phyloP scores from a whole-genome alignment of 2,113 vertebrate genomes.

The Cyprinodon brontotheroides region DNA sequence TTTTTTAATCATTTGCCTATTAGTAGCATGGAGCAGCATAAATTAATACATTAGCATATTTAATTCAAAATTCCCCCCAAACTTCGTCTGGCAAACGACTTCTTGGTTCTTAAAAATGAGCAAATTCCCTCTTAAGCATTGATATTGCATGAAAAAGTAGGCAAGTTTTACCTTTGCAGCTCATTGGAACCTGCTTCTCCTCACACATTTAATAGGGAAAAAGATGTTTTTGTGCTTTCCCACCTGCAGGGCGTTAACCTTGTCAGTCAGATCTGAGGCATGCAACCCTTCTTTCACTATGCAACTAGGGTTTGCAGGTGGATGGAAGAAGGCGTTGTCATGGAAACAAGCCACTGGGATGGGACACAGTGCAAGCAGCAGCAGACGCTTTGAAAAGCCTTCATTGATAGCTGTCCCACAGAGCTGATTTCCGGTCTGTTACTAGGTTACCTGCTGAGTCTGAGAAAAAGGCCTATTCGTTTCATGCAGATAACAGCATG shows the following conservation, averaged over 20 bases:
- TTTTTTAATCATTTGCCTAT: background rate
- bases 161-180: slow-evolving; percentile 33
- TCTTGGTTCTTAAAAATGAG: background rate
- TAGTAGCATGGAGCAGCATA: background rate
- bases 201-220: slow-evolving; percentile 53
- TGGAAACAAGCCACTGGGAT: slow-evolving; percentile 74
- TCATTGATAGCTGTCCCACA: slow-evolving; percentile 67
- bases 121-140: background rate
- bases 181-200: slow-evolving; percentile 23
- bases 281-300: slow-evolving; percentile 58
- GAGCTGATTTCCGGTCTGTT: slow-evolving; percentile 59
- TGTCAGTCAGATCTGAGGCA: slow-evolving; percentile 75
- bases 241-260: slow-evolving; percentile 75
- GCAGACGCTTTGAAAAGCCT: slow-evolving; percentile 61
- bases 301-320: slow-evolving; percentile 68
- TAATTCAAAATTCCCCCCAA: background rate
- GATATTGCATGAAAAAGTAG: background rate
- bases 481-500: slow-evolving; percentile 39
- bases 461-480: slow-evolving; percentile 9
- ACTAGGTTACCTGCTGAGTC: slow-evolving; percentile 43
- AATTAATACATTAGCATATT: background rate
- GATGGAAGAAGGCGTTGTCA: slow-evolving; percentile 70
- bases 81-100: background rate
- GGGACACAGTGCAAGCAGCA: slow-evolving; percentile 56
- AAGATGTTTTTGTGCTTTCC: slow-evolving; percentile 60